Conservation (phyloP, 2,113 vertebrate genomes). For the Datnioides undecimradiatus region DNA sequence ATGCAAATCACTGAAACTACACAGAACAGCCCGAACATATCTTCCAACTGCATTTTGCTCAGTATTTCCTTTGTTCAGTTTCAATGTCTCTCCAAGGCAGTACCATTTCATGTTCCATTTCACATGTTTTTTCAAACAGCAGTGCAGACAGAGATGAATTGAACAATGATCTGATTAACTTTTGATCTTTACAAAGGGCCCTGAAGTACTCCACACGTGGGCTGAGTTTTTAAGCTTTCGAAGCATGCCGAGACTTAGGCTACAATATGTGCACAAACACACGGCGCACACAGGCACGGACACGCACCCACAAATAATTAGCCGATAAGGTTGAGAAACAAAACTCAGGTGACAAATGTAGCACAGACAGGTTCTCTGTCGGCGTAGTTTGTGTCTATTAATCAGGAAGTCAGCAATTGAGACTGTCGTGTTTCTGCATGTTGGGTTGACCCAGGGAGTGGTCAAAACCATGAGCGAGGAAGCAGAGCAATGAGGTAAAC, state of each 20-base stretch:
- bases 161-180: constrained; percentile 15
- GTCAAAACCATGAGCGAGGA: too few relatives aligned
- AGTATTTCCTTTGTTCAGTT: too few relatives aligned
- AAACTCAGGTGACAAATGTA: background rate
- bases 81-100: too few relatives aligned
- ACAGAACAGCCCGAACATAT: background rate
- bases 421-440: too few relatives aligned
- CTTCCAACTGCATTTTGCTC: background rate
- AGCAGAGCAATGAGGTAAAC: too few relatives aligned
- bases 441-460: too few relatives aligned
- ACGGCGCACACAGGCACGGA: background rate
- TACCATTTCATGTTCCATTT: too few relatives aligned
- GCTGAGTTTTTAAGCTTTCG: background rate
- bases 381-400: background rate
- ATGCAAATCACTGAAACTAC: background rate
- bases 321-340: background rate
- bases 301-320: too few relatives aligned
- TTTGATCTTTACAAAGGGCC: background rate
- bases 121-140: background rate
- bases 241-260: background rate
- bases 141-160: background rate
- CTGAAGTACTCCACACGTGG: background rate
- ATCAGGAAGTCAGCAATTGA: too few relatives aligned
- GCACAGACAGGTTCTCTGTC: background rate
- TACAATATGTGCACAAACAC: background rate